phyloP scores from a whole-genome alignment of 1,140 invertebrate genomes.

The Drosophila repletoides region DNA sequence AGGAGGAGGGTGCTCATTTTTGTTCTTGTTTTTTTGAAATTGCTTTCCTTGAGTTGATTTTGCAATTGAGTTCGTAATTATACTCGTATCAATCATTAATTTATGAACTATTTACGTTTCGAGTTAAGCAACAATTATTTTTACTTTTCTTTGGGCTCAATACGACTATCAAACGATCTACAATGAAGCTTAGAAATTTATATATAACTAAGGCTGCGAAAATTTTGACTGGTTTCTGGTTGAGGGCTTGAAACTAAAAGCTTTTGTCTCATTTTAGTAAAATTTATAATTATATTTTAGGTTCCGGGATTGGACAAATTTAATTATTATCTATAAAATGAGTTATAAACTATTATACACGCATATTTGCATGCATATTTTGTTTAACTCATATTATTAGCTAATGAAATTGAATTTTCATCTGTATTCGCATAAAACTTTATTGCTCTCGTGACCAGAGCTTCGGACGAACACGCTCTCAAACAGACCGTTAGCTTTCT shows the following conservation, averaged over 20 bases:
- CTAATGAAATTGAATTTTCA: not conserved
- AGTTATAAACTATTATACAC: no score
- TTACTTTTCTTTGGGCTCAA: not conserved
- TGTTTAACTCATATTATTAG: not conserved
- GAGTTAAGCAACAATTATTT: constrained; percentile 49
- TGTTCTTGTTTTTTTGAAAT: no score
- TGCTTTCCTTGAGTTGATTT: no score
- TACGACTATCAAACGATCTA: constrained; percentile 1
- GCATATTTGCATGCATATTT: not conserved
- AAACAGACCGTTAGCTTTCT: not conserved
- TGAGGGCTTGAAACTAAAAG: no score
- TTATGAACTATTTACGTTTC: constrained; percentile 68
- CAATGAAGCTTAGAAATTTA: no score
- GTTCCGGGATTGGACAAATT: no score
- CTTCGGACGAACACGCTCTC: not conserved
- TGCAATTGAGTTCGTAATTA: constrained; percentile 54
- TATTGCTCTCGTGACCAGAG: constrained; percentile 5
- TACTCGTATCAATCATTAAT: constrained; percentile 62
- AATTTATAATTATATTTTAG: no score
- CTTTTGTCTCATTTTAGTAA: no score
- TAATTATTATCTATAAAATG: no score
- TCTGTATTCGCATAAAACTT: constrained; percentile 3
- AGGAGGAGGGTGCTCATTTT: no score
- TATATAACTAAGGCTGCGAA: no score
- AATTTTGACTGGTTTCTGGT: no score